These are phyloP conservation scores for Cephus runcator DNA, from an alignment of 2,888 invertebrate genomes.

Conservation along the genomic window DNA sequence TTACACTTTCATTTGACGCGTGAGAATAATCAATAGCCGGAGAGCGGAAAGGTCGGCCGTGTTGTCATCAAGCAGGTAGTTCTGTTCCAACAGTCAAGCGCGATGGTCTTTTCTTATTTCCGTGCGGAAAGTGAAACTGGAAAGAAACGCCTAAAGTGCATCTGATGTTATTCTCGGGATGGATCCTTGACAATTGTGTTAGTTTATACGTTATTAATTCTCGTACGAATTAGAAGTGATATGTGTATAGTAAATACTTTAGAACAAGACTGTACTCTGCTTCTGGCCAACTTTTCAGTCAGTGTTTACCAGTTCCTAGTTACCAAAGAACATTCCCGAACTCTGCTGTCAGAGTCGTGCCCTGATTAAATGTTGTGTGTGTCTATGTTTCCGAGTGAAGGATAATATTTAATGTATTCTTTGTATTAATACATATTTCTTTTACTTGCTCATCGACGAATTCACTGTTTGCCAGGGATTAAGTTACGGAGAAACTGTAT, in stretches of 20 bases:
- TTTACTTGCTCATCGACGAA: slow-evolving; percentile 79
- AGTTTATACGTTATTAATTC: not conserved
- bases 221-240: not conserved
- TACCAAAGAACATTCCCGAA: not conserved
- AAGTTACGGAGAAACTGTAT: slow-evolving; percentile 76
- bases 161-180: not conserved
- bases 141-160: not conserved
- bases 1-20: no score
- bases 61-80: no score
- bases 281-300: not conserved
- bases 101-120: not conserved
- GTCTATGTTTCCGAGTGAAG: not conserved
- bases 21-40: no score
- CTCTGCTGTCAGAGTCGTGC: not conserved
- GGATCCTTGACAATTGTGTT: not conserved
- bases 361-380: not conserved
- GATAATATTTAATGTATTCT: not conserved
- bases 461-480: slow-evolving; percentile 73
- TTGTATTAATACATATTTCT: slow-evolving; percentile 62
- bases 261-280: not conserved
- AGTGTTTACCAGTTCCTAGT: not conserved
- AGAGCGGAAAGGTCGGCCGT: no score
- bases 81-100: not conserved
- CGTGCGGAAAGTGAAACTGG: not conserved
- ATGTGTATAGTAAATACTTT: not conserved